Evolutionary conservation across 2,797 vertebrate genomes (phyloP), one percentile per base, ranked within the genome.

Genomic region (Chaenodraco wilsoni): DNA sequence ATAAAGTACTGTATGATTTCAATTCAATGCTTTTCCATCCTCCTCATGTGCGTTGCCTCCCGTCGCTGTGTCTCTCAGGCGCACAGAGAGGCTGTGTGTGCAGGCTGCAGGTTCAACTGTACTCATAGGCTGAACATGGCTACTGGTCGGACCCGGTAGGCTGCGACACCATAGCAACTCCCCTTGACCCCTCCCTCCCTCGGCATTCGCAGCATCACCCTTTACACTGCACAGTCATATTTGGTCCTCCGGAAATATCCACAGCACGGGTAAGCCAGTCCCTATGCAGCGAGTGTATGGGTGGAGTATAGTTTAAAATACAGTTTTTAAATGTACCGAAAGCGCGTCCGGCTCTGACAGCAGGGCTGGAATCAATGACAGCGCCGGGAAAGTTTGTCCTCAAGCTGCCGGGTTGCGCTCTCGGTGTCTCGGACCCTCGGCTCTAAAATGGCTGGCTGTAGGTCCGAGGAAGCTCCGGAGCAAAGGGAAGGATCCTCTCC

Each of bases 231-330:
- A 94, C 94, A 91, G 94, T 95, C 95, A 95, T 95, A 95, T 95
- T 95, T 95, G 95, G 94, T 95, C 94, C 94, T 95, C 94, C 95
- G 95, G 95, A 95, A 95, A 91, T 93, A 87, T 90, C 92, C 93
- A 85, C 93, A 89, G 93, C 93, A 92, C 92, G 93, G 94, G 94
- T 95, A 94, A 95, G 94, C 92, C 93, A 93, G 94, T 94, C 92
- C 91, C 90, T 92, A 87, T 87, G 93, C 93, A 93, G 90, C 91
- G 92, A 76, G 70, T 31, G 72, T 86, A 88, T 90, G 94, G 93
- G 94, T 92, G 91, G 94, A 94, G 93, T 91, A 91, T 82, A 93
- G 85, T 94, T 95, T 91, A 86, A 92, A 92, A 93, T 91, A 82
- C 79, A 88, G 86, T 90, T 54, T 27, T 93, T 88, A 85, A 90